phyloP scores from a whole-genome alignment of 2,113 vertebrate genomes.

The Empidonax alnorum region DNA sequence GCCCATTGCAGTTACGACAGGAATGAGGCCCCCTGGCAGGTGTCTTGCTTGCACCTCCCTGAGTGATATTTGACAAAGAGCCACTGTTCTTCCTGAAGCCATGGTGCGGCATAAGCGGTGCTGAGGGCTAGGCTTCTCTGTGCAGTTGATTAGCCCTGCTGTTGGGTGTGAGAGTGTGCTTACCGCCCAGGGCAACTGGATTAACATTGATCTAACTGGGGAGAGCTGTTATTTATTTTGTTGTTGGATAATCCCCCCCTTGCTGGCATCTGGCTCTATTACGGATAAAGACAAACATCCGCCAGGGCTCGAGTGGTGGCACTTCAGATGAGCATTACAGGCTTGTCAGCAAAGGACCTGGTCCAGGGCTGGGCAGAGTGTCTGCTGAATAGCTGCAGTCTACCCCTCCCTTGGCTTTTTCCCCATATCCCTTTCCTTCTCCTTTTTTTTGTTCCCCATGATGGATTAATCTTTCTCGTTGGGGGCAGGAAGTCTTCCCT shows the following conservation, averaged over 20 bases:
- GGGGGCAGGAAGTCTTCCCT: not conserved
- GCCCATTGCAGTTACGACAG: not conserved
- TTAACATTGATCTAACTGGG: constrained; percentile 36
- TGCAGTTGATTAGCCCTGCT: constrained; percentile 21
- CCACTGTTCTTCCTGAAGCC: not conserved
- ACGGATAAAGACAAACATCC: not conserved
- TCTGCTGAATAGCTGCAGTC: not conserved
- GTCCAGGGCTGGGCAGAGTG: not conserved
- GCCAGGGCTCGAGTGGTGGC: not conserved
- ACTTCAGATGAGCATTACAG: not conserved
- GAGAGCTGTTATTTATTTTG: constrained; percentile 54
- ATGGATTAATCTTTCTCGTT: not conserved
- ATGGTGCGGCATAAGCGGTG: rapidly evolving
- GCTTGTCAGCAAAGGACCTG: not conserved
- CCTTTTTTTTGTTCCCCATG: not conserved
- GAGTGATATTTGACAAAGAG: not conserved
- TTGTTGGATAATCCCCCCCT: constrained; percentile 42
- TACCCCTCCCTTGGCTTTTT: not conserved
- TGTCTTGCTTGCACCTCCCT: not conserved
- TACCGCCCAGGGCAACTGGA: constrained; percentile 11
- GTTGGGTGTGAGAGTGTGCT: not conserved
- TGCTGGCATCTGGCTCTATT: constrained; percentile 25
- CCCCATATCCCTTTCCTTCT: not conserved
- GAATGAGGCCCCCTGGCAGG: rapidly evolving
- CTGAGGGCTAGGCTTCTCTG: not conserved